Percentiles rank a stretch among this genome's conserved stretches.
Conservation (phyloP, 2,797 vertebrate genomes). For the Pseudochromis fuscus region DNA sequence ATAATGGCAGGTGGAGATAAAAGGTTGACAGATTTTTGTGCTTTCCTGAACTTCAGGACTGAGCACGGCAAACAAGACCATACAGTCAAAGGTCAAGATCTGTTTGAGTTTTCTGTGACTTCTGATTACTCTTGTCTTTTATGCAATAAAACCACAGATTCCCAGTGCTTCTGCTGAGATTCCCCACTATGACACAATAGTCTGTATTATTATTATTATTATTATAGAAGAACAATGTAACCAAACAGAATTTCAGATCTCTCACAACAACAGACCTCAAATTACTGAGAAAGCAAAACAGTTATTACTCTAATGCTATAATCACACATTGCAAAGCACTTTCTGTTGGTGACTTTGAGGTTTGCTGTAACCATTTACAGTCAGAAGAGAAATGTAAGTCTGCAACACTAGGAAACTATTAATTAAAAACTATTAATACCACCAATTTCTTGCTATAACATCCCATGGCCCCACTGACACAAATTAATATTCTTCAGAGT, state of each 20-base stretch:
- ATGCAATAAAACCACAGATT: slow-evolving; percentile 19
- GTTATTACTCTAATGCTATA: slow-evolving; percentile 47
- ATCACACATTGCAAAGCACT: slow-evolving; percentile 32
- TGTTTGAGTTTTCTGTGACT: slow-evolving; percentile 46
- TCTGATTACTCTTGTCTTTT: slow-evolving; percentile 49
- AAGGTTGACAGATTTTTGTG: background rate
- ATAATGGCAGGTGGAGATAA: slow-evolving; percentile 14
- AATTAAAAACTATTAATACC: slow-evolving; percentile 5
- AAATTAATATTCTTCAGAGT: slow-evolving; percentile 43
- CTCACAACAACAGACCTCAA: slow-evolving; percentile 32
- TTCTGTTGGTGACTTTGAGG: background rate
- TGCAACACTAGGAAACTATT: background rate
- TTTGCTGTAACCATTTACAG: background rate
- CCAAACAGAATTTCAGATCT: slow-evolving; percentile 23
- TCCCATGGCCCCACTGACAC: slow-evolving; percentile 19
- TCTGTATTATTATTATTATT: slow-evolving; percentile 1
- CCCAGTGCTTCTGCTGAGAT: slow-evolving; percentile 6
- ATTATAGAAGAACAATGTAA: slow-evolving; percentile 15
- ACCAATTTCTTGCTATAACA: background rate
- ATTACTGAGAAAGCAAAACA: slow-evolving; percentile 57
- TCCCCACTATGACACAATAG: background rate
- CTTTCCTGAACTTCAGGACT: slow-evolving; percentile 24
- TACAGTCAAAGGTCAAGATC: slow-evolving; percentile 60
- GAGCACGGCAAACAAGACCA: slow-evolving; percentile 54
- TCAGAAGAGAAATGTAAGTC: slow-evolving; percentile 13